A percentile compares a stretch with the other conserved stretches of the same genome.
Evolutionary conservation across 2,113 vertebrate species (phyloP).

Genomic region (Rattus norvegicus): DNA sequence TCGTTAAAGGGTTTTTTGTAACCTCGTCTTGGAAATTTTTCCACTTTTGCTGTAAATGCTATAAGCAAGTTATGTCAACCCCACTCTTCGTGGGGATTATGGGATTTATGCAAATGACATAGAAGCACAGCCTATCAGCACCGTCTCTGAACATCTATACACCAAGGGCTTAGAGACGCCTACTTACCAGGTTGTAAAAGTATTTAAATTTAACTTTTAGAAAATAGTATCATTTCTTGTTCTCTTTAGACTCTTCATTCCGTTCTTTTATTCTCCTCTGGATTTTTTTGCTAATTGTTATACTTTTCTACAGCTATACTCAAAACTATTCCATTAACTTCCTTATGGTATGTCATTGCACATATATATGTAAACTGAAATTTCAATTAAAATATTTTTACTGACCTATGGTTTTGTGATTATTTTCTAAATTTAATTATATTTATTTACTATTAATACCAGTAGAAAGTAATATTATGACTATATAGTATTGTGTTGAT

Average conservation of each 20-base stretch:
- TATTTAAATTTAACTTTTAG: background rate
- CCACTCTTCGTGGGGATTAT: background rate
- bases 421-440: background rate
- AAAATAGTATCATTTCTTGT: background rate
- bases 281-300: background rate
- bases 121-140: no score
- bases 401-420: background rate
- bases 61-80: background rate
- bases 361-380: background rate
- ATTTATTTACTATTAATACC: background rate
- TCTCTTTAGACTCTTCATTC: slow-evolving; percentile 9
- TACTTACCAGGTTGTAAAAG: background rate
- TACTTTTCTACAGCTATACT: background rate
- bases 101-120: background rate
- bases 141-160: background rate
- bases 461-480: background rate
- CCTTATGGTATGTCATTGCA: background rate
- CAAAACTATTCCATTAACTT: slow-evolving; percentile 36
- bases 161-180: background rate
- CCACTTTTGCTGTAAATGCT: background rate
- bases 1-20: background rate
- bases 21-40: background rate
- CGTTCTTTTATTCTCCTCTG: background rate
- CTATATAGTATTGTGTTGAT: background rate
- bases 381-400: slow-evolving; percentile 1